These are phyloP conservation scores for Enteromius unitaeniatus DNA, from an alignment of 2,797 vertebrate genomes.

Conservation along the genomic window DNA sequence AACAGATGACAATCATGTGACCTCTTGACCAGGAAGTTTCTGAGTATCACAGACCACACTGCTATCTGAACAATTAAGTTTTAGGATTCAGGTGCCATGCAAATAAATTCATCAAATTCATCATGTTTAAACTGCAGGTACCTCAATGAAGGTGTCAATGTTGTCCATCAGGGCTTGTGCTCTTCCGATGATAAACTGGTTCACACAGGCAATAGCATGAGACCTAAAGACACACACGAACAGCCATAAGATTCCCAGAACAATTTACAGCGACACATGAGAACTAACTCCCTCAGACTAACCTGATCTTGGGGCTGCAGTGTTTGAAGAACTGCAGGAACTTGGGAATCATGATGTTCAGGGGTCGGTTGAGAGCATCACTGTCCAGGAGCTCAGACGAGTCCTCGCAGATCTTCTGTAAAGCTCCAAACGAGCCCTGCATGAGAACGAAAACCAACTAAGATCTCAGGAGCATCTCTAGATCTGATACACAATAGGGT, in stretches of 20 bases:
- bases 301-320: conserved; percentile 96
- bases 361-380: conserved; percentile 91
- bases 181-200: conserved; percentile 96
- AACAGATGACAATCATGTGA: background rate
- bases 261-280: background rate
- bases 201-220: conserved; percentile 94
- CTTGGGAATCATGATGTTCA: conserved; percentile 96
- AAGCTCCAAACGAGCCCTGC: conserved; percentile 92
- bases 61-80: background rate
- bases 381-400: conserved; percentile 95
- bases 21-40: background rate
- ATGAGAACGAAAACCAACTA: conserved; percentile 52
- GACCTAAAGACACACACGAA: conserved; percentile 76
- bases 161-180: conserved; percentile 97
- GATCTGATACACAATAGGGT: no score
- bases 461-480: conserved; percentile 26
- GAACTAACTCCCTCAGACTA: background rate
- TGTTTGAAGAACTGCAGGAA: conserved; percentile 98
- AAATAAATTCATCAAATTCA: background rate
- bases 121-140: conserved; percentile 53
- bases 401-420: conserved; percentile 96
- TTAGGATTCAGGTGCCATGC: background rate
- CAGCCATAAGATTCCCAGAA: background rate
- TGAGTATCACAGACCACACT: background rate
- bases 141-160: conserved; percentile 96